Evolutionary conservation across 2,797 vertebrate genomes (phyloP).

Genomic region (Remorina albescens): DNA sequence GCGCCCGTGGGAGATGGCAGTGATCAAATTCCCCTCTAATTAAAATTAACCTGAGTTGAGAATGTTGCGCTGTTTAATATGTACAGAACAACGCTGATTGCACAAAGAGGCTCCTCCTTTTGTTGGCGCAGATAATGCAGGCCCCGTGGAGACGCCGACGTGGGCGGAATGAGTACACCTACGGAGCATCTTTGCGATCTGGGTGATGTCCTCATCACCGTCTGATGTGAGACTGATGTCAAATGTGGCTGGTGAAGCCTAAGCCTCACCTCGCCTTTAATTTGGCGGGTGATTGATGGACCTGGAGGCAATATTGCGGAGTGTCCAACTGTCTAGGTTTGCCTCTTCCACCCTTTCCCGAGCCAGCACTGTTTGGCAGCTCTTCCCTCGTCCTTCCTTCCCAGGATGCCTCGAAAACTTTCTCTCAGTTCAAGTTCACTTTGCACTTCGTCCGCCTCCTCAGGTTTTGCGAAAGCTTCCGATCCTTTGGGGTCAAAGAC

Average conservation of each 20-base stretch:
- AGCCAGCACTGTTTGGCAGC: conserved; percentile 41
- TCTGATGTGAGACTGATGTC: conserved; percentile 62
- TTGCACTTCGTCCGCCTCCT: conserved; percentile 38
- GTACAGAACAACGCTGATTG: conserved; percentile 71
- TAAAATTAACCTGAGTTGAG: conserved; percentile 83
- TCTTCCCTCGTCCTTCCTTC: conserved; percentile 52
- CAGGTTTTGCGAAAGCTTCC: conserved; percentile 4
- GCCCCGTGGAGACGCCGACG: conserved; percentile 67
- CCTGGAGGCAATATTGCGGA: conserved; percentile 70
- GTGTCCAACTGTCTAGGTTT: conserved; percentile 54
- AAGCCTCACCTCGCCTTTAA: conserved; percentile 69
- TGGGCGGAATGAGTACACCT: conserved; percentile 76
- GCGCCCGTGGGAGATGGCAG: conserved; percentile 76
- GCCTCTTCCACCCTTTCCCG: conserved; percentile 31
- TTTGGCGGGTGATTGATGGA: conserved; percentile 79
- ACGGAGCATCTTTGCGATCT: conserved; percentile 36
- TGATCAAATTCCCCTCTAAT: conserved; percentile 86
- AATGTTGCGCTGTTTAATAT: conserved; percentile 82
- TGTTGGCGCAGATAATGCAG: conserved; percentile 77
- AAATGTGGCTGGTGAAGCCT: conserved; percentile 48
- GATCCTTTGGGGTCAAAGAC: background rate
- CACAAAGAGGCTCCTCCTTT: conserved; percentile 80
- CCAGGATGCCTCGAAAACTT: conserved; percentile 57
- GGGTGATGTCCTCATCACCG: conserved; percentile 70
- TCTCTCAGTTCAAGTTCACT: conserved; percentile 66